A percentile compares a stretch with the other conserved stretches of the same genome.
Evolutionary conservation across 2,113 vertebrate genomes (phyloP).

Genomic region (Malurus alboscapulatus): DNA sequence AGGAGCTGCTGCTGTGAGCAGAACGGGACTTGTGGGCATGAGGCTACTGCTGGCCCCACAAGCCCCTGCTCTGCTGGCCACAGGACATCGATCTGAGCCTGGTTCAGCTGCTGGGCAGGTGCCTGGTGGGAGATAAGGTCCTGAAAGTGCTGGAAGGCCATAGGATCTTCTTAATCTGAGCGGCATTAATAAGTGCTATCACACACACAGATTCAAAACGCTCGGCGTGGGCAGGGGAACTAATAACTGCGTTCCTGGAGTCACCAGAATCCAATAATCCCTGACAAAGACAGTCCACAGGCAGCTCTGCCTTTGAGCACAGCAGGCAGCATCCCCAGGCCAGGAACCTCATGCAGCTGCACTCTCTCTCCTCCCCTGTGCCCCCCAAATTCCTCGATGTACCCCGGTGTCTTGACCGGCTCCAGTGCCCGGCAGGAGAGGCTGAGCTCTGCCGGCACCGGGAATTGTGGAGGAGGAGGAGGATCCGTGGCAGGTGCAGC

Average conservation of each 20-base stretch:
- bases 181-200: conserved; percentile 11
- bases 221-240: background rate
- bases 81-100: background rate
- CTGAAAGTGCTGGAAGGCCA: background rate
- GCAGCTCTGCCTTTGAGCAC: background rate
- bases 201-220: background rate
- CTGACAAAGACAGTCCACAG: background rate
- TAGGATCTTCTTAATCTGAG: background rate
- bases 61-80: background rate
- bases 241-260: background rate
- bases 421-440: background rate
- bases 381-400: background rate
- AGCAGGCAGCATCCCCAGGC: background rate
- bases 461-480: conserved; percentile 47
- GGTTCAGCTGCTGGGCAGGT: background rate
- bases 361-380: background rate
- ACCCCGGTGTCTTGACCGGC: background rate
- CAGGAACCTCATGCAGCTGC: background rate
- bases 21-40: background rate
- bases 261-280: background rate
- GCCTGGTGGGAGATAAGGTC: background rate
- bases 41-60: background rate
- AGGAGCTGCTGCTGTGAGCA: background rate
- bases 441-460: background rate
- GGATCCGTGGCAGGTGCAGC: background rate